A percentile compares a stretch with the other conserved stretches of the same genome.
Conservation (phyloP, 2,888 invertebrate species). For the Hypsopygia costalis region DNA sequence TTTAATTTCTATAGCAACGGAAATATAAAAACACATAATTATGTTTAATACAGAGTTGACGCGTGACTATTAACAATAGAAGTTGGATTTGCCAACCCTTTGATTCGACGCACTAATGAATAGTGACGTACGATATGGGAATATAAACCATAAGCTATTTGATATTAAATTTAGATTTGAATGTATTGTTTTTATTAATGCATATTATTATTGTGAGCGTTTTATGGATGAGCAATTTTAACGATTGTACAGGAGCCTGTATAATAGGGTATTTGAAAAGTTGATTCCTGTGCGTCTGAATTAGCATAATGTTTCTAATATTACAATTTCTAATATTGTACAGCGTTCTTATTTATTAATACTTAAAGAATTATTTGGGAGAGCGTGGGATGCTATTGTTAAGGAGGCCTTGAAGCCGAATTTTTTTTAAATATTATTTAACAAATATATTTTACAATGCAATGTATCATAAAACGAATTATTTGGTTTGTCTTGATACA, state of each 20-base stretch:
- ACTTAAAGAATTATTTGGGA: too few species aligned
- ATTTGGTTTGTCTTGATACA: too few species aligned
- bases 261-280: constrained; percentile 11
- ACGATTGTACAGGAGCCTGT: constrained; percentile 60
- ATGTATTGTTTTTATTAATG: constrained; percentile 34
- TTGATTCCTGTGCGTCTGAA: not conserved
- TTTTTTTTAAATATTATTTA: too few species aligned
- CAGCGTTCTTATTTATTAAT: too few species aligned
- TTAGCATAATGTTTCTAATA: not conserved
- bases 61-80: constrained; percentile 76
- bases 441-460: too few species aligned
- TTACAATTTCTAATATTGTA: too few species aligned
- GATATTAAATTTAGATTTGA: constrained; percentile 27
- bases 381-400: too few species aligned
- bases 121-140: constrained; percentile 25
- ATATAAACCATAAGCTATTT: constrained; percentile 25
- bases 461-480: too few species aligned
- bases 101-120: constrained; percentile 69
- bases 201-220: constrained; percentile 60
- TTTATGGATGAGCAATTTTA: constrained; percentile 76
- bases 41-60: constrained; percentile 65
- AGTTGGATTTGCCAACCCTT: constrained; percentile 78
- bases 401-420: too few species aligned
- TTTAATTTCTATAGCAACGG: constrained; percentile 65
- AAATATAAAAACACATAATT: constrained; percentile 69